Conservation (phyloP, 1,140 invertebrate genomes). For the Apis laboriosa region DNA sequence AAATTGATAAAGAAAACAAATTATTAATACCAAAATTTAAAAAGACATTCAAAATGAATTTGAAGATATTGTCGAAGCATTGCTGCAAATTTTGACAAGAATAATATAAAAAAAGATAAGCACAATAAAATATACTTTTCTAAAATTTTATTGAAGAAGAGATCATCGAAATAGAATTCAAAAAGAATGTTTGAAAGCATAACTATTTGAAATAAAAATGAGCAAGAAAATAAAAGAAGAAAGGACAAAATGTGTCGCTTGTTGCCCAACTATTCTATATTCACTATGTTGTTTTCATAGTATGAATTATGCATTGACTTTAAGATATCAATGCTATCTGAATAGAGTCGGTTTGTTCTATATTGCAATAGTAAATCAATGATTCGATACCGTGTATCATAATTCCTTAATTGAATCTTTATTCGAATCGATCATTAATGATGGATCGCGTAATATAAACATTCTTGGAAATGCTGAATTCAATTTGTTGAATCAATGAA, state of each 20-base stretch:
- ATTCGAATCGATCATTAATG: neutral
- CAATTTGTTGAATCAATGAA: neutral
- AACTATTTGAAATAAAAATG: neutral
- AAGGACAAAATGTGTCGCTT: neutral
- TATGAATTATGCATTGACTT: constrained; percentile 54
- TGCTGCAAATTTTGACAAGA: no score
- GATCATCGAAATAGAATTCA: no score
- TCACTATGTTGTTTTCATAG: constrained; percentile 12
- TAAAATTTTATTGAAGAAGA: no score
- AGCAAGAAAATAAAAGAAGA: neutral
- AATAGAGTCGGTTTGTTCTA: constrained; percentile 25
- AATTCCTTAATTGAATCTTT: constrained; percentile 24
- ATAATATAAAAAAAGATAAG: no score
- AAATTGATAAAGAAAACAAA: neutral
- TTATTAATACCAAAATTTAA: neutral
- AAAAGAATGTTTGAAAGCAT: neutral
- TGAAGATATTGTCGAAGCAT: no score
- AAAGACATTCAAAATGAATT: no score
- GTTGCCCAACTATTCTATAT: neutral
- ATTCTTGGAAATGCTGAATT: neutral
- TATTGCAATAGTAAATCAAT: constrained; percentile 32
- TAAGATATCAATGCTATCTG: constrained; percentile 35
- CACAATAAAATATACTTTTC: no score
- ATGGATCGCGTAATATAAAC: neutral
- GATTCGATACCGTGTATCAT: constrained; percentile 32